Percentiles rank a stretch among this genome's conserved stretches.
Conservation (phyloP, 2,113 vertebrate species). For the Phyllopteryx taeniolatus region DNA sequence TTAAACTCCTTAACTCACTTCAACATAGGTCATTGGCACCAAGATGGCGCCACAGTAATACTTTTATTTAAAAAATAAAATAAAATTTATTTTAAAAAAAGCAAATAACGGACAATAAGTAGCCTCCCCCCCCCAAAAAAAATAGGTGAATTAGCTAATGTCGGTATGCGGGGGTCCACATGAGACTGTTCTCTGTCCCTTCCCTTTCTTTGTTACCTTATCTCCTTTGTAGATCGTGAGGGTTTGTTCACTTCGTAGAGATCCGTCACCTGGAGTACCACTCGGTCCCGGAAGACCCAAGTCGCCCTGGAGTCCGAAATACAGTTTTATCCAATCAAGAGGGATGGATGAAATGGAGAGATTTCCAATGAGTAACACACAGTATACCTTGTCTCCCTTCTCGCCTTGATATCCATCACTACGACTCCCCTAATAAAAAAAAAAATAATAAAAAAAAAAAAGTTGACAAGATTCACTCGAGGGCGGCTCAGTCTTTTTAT, state of each 20-base stretch:
- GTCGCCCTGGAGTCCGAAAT: constrained; percentile 73
- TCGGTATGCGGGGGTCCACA: not conserved
- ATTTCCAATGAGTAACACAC: not conserved
- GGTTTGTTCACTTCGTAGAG: constrained; percentile 52
- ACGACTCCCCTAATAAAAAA: constrained; percentile 77
- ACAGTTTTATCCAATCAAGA: constrained; percentile 59
- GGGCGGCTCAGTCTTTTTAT: not conserved
- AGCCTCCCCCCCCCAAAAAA: not conserved
- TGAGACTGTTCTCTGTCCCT: not conserved
- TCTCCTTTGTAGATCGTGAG: constrained; percentile 80
- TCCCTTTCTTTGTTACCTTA: constrained; percentile 69
- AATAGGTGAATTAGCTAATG: not conserved
- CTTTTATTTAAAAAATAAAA: no score
- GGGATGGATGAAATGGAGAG: not conserved
- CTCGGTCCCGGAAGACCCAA: constrained; percentile 71
- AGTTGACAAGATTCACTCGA: constrained; percentile 7
- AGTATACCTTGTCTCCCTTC: constrained; percentile 85
- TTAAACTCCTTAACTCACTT: no score
- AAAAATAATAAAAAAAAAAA: constrained; percentile 36
- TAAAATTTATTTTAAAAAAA: no score
- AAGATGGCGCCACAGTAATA: no score
- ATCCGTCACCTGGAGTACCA: constrained; percentile 65
- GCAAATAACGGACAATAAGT: no score
- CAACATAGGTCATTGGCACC: no score
- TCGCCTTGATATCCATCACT: constrained; percentile 84